phyloP scores from a whole-genome alignment of 2,113 vertebrate genomes.

The Chloebia gouldiae region DNA sequence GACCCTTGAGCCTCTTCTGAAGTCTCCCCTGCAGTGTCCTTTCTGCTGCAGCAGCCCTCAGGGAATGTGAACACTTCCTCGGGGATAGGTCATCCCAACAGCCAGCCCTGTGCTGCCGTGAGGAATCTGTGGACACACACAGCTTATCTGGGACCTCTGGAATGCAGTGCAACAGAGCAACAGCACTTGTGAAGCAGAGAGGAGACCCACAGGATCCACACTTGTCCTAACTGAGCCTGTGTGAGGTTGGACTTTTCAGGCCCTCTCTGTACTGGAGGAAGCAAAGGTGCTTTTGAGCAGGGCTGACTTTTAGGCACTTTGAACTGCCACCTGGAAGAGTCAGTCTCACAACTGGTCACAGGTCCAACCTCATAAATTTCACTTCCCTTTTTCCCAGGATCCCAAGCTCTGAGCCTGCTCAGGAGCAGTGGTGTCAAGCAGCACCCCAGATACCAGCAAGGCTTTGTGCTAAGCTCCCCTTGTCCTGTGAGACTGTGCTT shows the following conservation, averaged over 20 bases:
- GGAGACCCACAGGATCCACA: background rate
- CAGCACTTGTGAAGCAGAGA: background rate
- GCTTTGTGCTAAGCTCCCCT: background rate
- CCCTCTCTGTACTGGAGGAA: background rate
- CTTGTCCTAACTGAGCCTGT: background rate
- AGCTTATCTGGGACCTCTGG: background rate
- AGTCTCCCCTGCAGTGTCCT: background rate
- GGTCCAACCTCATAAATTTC: background rate
- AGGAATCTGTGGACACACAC: background rate
- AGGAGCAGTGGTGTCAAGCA: background rate
- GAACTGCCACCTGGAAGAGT: background rate
- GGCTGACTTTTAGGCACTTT: background rate
- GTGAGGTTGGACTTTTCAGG: background rate
- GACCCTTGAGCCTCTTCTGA: background rate
- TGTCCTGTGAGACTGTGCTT: background rate
- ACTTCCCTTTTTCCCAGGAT: background rate
- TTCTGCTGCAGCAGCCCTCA: background rate
- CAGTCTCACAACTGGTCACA: accelerated
- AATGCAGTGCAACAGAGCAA: background rate
- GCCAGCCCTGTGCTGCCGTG: background rate
- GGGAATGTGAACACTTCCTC: background rate
- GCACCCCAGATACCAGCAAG: background rate
- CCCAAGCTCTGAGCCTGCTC: background rate
- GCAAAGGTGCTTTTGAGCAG: background rate
- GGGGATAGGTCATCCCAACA: background rate